Evolutionary conservation across 2,113 vertebrate genomes (phyloP).

Genomic region (Aleadryas rufinucha): DNA sequence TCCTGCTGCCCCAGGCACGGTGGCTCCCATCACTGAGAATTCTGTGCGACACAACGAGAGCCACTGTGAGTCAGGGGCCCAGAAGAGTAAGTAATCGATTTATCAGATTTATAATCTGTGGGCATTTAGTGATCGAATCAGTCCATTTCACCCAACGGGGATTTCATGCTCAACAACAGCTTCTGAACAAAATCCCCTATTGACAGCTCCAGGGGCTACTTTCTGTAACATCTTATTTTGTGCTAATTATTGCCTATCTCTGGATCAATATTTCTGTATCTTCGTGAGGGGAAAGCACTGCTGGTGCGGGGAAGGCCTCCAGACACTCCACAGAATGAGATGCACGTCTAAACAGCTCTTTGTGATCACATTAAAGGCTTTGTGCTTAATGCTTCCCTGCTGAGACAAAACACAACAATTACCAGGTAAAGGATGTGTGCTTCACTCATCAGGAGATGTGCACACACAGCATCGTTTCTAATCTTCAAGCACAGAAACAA

Average conservation of each 20-base stretch:
- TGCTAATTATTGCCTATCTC: neutral
- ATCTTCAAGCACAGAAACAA: neutral
- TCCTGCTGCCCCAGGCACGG: neutral
- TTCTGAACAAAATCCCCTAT: neutral
- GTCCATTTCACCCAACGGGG: neutral
- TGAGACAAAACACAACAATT: neutral
- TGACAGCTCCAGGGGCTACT: neutral
- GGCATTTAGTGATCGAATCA: neutral
- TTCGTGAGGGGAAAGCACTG: neutral
- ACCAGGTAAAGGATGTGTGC: neutral
- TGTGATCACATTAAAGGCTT: neutral
- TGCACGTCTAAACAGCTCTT: neutral
- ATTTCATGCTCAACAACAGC: neutral
- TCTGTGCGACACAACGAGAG: neutral
- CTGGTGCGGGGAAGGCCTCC: neutral
- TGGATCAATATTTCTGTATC: neutral
- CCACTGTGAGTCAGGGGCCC: fast-evolving
- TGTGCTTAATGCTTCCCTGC: neutral
- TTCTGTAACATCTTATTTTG: neutral
- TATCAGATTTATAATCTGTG: neutral
- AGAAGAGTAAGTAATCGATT: neutral
- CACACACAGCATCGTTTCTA: neutral
- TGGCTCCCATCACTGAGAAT: neutral
- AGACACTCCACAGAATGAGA: neutral
- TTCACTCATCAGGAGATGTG: neutral